These are phyloP conservation scores for Mesorhabditis spiculigera DNA, from an alignment of 2,888 invertebrate species.

Conservation along the genomic window DNA sequence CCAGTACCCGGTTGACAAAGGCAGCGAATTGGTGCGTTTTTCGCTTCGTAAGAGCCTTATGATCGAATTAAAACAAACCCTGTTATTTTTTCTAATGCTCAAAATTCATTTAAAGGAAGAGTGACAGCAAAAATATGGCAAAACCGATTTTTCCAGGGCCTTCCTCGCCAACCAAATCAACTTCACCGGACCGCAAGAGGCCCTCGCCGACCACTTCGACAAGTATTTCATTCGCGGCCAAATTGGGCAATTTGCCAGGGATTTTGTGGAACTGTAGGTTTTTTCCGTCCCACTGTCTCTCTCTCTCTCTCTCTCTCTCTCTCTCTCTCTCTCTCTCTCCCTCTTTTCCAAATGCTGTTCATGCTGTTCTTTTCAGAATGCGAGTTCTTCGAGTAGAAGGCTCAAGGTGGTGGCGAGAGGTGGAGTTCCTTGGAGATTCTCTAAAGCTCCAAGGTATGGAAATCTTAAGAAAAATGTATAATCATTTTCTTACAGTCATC, in stretches of 20 bases:
- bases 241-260: conserved; percentile 39
- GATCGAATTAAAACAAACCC: too few species aligned
- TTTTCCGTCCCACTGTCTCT: too few species aligned
- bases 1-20: neutral
- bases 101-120: too few species aligned
- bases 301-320: too few species aligned
- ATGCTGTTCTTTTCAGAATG: neutral
- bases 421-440: neutral
- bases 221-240: conserved; percentile 34
- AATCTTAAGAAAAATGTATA: too few species aligned
- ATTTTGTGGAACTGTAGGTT: conserved; percentile 23
- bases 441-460: neutral
- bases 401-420: neutral
- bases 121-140: too few species aligned
- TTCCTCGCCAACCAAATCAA: conserved; percentile 11
- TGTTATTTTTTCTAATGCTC: too few species aligned
- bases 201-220: conserved; percentile 32
- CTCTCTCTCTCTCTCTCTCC: too few species aligned
- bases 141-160: neutral
- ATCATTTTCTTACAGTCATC: neutral
- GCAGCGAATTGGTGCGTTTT: neutral
- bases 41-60: too few species aligned
- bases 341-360: too few species aligned
- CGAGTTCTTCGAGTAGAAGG: neutral
- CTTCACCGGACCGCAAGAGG: conserved; percentile 15